These are phyloP conservation scores for Porites australiensis DNA, from an alignment of 64 coral and sea anemone species.

Conservation along the genomic window DNA sequence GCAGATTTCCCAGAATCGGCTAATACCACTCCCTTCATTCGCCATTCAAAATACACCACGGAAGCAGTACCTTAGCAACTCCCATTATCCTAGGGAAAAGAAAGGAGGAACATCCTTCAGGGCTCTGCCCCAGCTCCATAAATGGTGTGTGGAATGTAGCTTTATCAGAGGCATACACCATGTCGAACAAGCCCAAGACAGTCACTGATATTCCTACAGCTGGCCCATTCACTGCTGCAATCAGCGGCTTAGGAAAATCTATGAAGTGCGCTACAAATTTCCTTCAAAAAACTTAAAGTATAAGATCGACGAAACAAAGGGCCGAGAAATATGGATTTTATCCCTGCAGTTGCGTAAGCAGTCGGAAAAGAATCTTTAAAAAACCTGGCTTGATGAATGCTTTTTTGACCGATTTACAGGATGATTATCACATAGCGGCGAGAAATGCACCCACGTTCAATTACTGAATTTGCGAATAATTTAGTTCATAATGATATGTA, in stretches of 20 bases:
- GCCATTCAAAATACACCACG: neutral
- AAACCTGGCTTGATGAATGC: too few relatives aligned
- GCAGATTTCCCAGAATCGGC: too few relatives aligned
- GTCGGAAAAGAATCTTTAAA: too few relatives aligned
- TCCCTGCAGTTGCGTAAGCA: too few relatives aligned
- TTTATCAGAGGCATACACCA: conserved; percentile 89
- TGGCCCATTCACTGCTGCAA: conserved; percentile 96
- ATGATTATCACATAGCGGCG: too few relatives aligned
- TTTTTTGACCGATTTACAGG: too few relatives aligned
- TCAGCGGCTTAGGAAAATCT: conserved; percentile 94
- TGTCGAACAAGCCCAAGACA: conserved; percentile 83
- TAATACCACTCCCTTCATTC: too few relatives aligned
- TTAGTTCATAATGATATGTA: too few relatives aligned
- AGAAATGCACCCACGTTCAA: too few relatives aligned
- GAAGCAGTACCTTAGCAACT: conserved; percentile 71
- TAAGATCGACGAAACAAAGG: too few relatives aligned
- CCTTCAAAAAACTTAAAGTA: conserved; percentile 54
- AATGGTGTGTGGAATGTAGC: conserved; percentile 95
- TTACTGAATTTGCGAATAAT: too few relatives aligned
- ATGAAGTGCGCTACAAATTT: conserved; percentile 94
- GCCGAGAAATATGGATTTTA: too few relatives aligned
- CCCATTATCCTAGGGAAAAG: conserved; percentile 94
- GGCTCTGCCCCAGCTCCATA: conserved; percentile 93
- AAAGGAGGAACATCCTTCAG: conserved; percentile 93
- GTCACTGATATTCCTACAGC: conserved; percentile 97